A percentile compares a stretch with the other conserved stretches of the same genome.
Conservation (phyloP, 1,140 invertebrate genomes). For the Aradophagus sp. region DNA sequence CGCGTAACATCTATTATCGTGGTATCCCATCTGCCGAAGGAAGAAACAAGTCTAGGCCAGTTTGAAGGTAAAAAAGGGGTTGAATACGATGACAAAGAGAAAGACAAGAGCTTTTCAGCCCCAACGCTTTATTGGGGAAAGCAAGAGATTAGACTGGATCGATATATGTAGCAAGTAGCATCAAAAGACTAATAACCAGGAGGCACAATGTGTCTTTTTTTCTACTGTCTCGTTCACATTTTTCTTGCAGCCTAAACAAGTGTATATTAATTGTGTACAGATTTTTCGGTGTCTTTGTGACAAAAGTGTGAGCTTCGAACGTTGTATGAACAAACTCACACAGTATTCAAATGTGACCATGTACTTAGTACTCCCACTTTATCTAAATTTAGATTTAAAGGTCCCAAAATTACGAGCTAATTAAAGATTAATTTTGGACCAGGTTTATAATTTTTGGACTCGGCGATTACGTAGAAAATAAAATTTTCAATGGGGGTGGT, state of each 20-base stretch:
- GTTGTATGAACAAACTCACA: too few species aligned
- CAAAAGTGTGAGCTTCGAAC: too few species aligned
- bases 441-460: too few species aligned
- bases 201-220: slow-evolving; percentile 27
- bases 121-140: slow-evolving; percentile 47
- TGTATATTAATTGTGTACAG: too few species aligned
- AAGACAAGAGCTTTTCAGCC: slow-evolving; percentile 47
- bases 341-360: too few species aligned
- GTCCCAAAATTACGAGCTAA: too few species aligned
- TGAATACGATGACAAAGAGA: slow-evolving; percentile 44
- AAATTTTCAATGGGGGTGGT: too few species aligned
- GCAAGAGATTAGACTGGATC: slow-evolving; percentile 48
- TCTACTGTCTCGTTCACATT: background rate
- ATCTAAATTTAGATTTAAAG: too few species aligned
- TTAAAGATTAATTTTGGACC: too few species aligned
- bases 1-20: slow-evolving; percentile 39
- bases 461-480: too few species aligned
- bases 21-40: slow-evolving; percentile 22
- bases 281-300: too few species aligned
- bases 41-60: slow-evolving; percentile 26
- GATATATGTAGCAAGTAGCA: slow-evolving; percentile 38
- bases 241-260: background rate
- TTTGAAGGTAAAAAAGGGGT: slow-evolving; percentile 31
- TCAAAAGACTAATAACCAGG: slow-evolving; percentile 49
- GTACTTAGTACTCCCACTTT: too few species aligned